phyloP scores from a whole-genome alignment of 2,797 vertebrate species.

The Sternotherus odoratus region DNA sequence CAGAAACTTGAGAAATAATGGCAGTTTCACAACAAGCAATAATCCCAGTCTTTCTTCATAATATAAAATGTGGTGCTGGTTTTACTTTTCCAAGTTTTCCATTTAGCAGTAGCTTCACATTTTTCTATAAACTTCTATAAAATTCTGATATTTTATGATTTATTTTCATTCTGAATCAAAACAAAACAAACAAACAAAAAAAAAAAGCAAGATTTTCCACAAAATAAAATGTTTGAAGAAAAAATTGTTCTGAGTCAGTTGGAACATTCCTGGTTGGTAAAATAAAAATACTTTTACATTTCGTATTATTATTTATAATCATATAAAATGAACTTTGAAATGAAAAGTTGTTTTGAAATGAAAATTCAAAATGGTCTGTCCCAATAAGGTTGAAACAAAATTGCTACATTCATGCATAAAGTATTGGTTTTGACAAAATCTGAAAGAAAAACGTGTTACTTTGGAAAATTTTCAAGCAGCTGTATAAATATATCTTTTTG shows the following conservation, averaged over 20 bases:
- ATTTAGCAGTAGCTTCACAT: neutral
- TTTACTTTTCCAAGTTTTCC: neutral
- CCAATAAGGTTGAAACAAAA: neutral
- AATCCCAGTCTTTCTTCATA: constrained; percentile 42
- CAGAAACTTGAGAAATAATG: constrained; percentile 18
- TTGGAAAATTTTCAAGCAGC: neutral
- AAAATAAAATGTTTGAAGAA: neutral
- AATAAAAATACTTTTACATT: neutral
- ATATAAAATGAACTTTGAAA: neutral
- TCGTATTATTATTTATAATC: neutral
- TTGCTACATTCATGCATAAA: neutral
- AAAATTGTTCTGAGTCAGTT: neutral
- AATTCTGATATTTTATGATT: neutral
- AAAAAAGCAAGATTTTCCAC: neutral
- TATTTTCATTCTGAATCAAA: neutral
- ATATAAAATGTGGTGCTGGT: constrained; percentile 19
- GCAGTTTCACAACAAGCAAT: constrained; percentile 50
- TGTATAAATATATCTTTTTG: neutral
- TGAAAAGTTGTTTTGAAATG: neutral
- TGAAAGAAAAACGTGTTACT: neutral
- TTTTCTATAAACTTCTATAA: neutral
- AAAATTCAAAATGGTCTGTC: neutral
- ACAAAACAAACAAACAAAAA: too few species aligned
- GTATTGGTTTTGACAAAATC: constrained; percentile 4
- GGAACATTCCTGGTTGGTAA: neutral